Percentiles rank a stretch among this genome's conserved stretches.
Evolutionary conservation across 2,113 vertebrate genomes (phyloP).

Genomic region (Egretta garzetta): DNA sequence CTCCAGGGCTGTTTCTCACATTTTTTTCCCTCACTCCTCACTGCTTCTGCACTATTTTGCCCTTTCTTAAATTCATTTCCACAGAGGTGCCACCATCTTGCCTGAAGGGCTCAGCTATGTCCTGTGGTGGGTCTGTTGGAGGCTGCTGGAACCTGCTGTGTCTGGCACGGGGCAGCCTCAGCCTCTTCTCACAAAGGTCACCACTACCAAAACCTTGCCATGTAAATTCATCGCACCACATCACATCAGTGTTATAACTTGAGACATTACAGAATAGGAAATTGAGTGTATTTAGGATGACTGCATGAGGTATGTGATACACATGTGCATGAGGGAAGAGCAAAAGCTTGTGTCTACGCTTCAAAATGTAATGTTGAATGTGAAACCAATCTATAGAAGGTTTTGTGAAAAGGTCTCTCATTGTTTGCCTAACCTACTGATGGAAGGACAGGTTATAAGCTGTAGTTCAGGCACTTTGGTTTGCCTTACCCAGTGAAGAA

Average conservation of each 20-base stretch:
- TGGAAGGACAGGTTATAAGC: background rate
- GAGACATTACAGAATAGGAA: background rate
- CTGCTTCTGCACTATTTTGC: background rate
- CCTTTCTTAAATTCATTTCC: background rate
- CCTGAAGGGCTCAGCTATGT: background rate
- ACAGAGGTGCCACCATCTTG: background rate
- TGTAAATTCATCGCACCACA: background rate
- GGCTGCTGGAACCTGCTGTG: background rate
- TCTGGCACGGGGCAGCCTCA: rapidly evolving
- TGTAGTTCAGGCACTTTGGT: background rate
- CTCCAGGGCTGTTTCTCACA: background rate
- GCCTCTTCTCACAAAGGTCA: background rate
- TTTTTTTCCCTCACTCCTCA: background rate
- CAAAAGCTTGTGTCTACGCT: background rate
- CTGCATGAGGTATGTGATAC: background rate
- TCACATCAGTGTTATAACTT: background rate
- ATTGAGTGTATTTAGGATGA: background rate
- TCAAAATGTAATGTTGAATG: background rate
- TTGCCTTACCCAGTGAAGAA: background rate
- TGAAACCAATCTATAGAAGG: background rate
- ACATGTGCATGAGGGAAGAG: background rate
- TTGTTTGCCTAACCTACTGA: background rate
- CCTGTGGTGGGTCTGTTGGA: background rate
- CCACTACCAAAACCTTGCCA: background rate
- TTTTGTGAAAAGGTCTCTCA: background rate